Evolutionary conservation across 2,888 invertebrate genomes (phyloP), one percentile per base, ranked within the genome.

Genomic region (Meteorus cinctellus): DNA sequence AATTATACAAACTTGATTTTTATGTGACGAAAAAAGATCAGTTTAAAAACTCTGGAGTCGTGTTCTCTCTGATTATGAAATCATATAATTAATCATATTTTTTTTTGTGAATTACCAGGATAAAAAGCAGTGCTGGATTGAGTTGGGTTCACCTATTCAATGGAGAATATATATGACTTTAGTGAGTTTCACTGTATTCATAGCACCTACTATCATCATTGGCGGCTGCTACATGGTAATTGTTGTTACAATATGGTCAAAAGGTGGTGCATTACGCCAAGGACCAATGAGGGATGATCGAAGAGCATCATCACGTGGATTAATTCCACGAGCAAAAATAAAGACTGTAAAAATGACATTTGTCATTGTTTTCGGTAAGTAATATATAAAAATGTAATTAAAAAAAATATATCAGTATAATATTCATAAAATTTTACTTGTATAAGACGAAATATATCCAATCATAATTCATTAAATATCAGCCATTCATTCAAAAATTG

Each of bases 301-400:
- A 60, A 91, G 97, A 66, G 96, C 96, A 0, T 97, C 97, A 87
- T 97, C 97, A 31, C 92, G 97, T 69, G 98, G 98, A 63, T 94
- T 98, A 78, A 98, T 98, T 86, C 98, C 98, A 0, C 93, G 96
- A 79, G 98, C 98, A 45, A 98, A 98, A 91, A 96, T 98, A 84
- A 98, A 98, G 92, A 98, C 97, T 19, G 96, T 98, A 79, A 98
- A 98, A 91, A 98, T 98, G 97, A 98, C 98, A 0, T 95, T 98
- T 82, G 97, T 97, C 82, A 98, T 98, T 84, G 97, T 98, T 77
- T 96, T 97, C 84, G 96, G 96, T 96, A 89, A 93, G 94, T 91
- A 12, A 19, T 19, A 12, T 62, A 29, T 34, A 8, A 12, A 71
- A n/a, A 69, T 31, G 60, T 62, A 45, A 34, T 8, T 2, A 45